Evolutionary conservation across 2,888 invertebrate genomes (phyloP).

Genomic region (Oeneis ivallda): DNA sequence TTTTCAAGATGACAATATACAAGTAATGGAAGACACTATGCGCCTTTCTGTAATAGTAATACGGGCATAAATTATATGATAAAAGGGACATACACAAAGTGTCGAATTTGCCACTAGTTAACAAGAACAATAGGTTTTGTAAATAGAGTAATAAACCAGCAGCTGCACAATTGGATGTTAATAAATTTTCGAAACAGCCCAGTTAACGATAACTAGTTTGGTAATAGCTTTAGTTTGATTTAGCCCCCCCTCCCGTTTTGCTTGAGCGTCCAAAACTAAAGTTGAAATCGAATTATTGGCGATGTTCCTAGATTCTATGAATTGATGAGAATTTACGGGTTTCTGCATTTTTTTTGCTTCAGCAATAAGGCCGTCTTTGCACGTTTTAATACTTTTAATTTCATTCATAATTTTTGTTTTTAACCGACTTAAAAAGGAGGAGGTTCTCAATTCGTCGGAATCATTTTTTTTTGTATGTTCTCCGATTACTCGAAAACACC

Average conservation of each 20-base stretch:
- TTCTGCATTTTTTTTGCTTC: conserved; percentile 32
- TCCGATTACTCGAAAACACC: no score
- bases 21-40: no score
- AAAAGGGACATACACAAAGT: neutral
- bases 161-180: conserved; percentile 31
- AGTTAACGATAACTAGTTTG: conserved; percentile 35
- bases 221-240: conserved; percentile 40
- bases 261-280: conserved; percentile 36
- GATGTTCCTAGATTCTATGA: conserved; percentile 25
- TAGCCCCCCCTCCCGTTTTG: conserved; percentile 8
- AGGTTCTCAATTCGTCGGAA: no score
- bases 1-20: no score
- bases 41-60: no score
- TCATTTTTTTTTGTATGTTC: no score
- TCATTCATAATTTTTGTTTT: no score
- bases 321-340: conserved; percentile 36
- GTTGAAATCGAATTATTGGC: conserved; percentile 38
- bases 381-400: no score
- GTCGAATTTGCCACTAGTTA: conserved; percentile 20
- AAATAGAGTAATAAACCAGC: conserved; percentile 34
- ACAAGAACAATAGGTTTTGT: conserved; percentile 35
- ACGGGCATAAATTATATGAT: no score
- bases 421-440: no score
- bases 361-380: no score
- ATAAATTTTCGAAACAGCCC: conserved; percentile 37